Conservation (phyloP, 2,797 vertebrate genomes). For the Gymnopithys bicolor region DNA sequence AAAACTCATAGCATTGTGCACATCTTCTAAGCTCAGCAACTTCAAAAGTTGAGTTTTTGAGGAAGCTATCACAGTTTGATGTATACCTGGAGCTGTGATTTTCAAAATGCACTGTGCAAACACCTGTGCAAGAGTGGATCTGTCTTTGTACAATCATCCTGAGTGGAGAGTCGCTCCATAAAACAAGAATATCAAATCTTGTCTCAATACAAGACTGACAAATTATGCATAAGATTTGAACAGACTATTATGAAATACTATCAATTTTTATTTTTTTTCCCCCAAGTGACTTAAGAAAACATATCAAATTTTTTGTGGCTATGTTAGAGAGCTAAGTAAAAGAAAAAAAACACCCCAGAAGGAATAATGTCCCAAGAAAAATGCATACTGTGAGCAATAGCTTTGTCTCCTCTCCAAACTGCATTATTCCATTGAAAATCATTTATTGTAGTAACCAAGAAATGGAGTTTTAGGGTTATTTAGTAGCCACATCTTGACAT, state of each 20-base stretch:
- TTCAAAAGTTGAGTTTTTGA: background rate
- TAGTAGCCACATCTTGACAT: conserved; percentile 44
- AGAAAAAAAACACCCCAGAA: background rate
- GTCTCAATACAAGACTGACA: background rate
- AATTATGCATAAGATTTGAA: background rate
- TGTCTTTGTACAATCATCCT: background rate
- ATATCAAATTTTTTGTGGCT: background rate
- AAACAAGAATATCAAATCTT: background rate
- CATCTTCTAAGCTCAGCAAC: background rate
- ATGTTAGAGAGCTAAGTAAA: background rate
- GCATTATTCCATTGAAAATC: conserved; percentile 16
- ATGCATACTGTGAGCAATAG: background rate
- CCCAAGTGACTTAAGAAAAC: background rate
- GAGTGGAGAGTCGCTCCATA: background rate
- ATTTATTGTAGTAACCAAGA: conserved; percentile 8
- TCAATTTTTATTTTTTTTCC: background rate
- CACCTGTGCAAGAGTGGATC: background rate
- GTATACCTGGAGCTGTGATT: background rate
- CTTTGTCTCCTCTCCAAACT: background rate
- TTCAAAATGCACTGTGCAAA: background rate
- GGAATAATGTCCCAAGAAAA: conserved; percentile 19
- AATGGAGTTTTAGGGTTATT: conserved; percentile 19
- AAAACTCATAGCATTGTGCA: background rate
- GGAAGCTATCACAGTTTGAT: background rate
- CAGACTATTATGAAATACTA: background rate